Evolutionary conservation across 2,797 vertebrate species (phyloP).

Genomic region (Crypturellus tataupa): DNA sequence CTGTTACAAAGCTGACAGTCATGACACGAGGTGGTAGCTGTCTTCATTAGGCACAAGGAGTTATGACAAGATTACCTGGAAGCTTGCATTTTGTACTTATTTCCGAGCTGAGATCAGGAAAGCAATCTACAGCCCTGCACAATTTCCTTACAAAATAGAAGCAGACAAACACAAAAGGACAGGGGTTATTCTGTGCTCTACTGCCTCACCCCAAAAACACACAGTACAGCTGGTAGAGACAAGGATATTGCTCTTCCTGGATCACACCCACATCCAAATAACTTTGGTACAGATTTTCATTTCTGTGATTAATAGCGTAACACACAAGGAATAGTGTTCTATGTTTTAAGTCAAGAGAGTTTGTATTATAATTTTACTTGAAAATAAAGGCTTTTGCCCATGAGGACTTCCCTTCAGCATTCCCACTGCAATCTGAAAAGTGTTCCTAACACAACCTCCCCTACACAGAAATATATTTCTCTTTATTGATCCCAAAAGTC

Average conservation of each 20-base stretch:
- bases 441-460: not conserved
- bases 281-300: not conserved
- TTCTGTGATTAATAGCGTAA: not conserved
- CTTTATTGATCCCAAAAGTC: not conserved
- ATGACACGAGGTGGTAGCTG: not conserved
- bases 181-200: not conserved
- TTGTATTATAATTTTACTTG: not conserved
- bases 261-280: not conserved
- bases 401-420: not conserved
- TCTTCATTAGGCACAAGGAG: not conserved
- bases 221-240: not conserved
- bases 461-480: not conserved
- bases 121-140: not conserved
- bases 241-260: not conserved
- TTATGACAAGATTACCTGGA: not conserved
- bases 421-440: not conserved
- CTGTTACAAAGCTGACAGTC: not conserved
- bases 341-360: not conserved
- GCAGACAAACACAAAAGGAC: not conserved
- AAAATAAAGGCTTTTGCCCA: not conserved
- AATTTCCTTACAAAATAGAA: not conserved
- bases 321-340: fast-evolving
- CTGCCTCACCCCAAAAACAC: slow-evolving; percentile 28
- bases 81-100: not conserved
- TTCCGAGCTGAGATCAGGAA: not conserved